These are phyloP conservation scores for Leucoraja erinaceus DNA, from an alignment of 2,113 vertebrate genomes.

Conservation along the genomic window DNA sequence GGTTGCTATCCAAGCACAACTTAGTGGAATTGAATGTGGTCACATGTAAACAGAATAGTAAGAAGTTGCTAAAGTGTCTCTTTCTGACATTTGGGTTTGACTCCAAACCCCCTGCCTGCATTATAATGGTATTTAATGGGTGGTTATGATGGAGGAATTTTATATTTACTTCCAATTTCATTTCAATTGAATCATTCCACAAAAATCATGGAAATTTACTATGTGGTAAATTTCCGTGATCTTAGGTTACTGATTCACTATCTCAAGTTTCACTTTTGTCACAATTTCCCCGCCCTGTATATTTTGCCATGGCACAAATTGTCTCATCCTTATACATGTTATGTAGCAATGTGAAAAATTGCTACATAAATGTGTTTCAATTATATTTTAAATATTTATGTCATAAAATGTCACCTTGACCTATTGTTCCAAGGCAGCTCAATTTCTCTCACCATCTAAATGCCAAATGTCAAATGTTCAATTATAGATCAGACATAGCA, in stretches of 20 bases:
- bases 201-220: no score
- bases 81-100: neutral
- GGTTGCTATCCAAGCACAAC: neutral
- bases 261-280: neutral
- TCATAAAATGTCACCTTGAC: neutral
- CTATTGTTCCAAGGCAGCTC: neutral
- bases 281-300: neutral
- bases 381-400: neutral
- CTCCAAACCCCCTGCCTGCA: neutral
- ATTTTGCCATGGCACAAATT: neutral
- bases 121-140: neutral
- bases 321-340: neutral
- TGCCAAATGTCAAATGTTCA: constrained; percentile 4
- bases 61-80: neutral
- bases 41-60: neutral
- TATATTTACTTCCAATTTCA: neutral
- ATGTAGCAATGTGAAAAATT: neutral
- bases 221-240: no score
- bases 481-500: neutral
- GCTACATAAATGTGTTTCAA: neutral
- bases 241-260: neutral
- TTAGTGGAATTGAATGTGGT: neutral
- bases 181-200: neutral
- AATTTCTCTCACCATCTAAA: neutral
- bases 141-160: neutral